Evolutionary conservation across 2,113 vertebrate species (phyloP).

Genomic region (Sapajus apella): DNA sequence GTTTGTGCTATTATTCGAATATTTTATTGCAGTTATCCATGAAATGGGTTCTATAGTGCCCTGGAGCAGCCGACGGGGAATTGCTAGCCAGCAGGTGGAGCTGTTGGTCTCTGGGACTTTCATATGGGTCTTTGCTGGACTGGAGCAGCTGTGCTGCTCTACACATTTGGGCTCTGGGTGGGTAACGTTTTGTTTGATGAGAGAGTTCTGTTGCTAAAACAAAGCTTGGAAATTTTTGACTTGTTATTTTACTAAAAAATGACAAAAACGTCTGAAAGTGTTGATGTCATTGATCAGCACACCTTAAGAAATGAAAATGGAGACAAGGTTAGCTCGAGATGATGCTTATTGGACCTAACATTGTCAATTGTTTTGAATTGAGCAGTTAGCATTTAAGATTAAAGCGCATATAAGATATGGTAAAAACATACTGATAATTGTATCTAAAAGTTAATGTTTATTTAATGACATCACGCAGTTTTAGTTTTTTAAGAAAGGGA

Average conservation of each 20-base stretch:
- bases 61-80: neutral
- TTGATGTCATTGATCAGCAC: neutral
- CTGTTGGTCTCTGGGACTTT: neutral
- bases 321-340: neutral
- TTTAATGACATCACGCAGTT: neutral
- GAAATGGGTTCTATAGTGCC: neutral
- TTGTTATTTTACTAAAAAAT: conserved; percentile 1
- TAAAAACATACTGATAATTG: neutral
- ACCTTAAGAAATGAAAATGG: neutral
- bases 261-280: neutral
- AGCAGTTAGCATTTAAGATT: neutral
- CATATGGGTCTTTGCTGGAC: neutral
- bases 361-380: neutral
- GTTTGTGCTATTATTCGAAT: neutral
- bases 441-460: neutral
- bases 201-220: neutral
- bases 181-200: neutral
- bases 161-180: neutral
- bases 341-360: neutral
- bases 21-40: neutral
- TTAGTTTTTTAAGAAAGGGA: conserved; percentile 12
- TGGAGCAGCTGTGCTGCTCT: neutral
- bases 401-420: neutral
- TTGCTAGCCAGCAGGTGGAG: conserved; percentile 52
- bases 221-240: neutral